Conservation (phyloP, 2,888 invertebrate species). For the Tinea semifulvella region DNA sequence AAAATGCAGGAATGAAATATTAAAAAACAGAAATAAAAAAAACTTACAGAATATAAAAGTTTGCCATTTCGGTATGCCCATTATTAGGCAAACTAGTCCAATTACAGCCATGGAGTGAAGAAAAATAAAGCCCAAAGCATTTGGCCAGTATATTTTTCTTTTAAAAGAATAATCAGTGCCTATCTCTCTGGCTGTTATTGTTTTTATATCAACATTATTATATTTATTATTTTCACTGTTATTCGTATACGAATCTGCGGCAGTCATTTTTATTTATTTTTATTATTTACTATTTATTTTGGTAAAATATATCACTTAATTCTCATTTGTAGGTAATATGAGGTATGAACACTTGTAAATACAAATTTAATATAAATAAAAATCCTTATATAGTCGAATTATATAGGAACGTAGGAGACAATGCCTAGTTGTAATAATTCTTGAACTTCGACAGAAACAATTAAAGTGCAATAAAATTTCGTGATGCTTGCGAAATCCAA, state of each 20-base stretch:
- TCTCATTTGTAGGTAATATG: too few relatives aligned
- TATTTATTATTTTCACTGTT: background rate
- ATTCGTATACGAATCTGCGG: background rate
- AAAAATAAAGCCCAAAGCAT: slow-evolving; percentile 66
- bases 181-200: slow-evolving; percentile 36
- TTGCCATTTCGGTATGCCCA: slow-evolving; percentile 28
- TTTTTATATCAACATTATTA: slow-evolving; percentile 5
- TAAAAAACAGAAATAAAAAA: too few relatives aligned
- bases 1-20: too few relatives aligned
- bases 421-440: background rate
- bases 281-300: background rate
- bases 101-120: slow-evolving; percentile 61
- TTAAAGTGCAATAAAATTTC: slow-evolving; percentile 6
- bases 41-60: slow-evolving; percentile 36
- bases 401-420: background rate
- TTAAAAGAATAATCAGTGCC: slow-evolving; percentile 58
- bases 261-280: slow-evolving; percentile 10
- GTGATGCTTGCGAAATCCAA: slow-evolving; percentile 4
- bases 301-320: too few relatives aligned
- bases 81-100: slow-evolving; percentile 38
- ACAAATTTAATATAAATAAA: background rate
- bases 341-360: background rate
- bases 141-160: slow-evolving; percentile 68
- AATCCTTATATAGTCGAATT: background rate
- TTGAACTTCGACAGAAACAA: slow-evolving; percentile 7